Conservation (phyloP, 2,113 vertebrate species). For the Caloenas nicobarica region DNA sequence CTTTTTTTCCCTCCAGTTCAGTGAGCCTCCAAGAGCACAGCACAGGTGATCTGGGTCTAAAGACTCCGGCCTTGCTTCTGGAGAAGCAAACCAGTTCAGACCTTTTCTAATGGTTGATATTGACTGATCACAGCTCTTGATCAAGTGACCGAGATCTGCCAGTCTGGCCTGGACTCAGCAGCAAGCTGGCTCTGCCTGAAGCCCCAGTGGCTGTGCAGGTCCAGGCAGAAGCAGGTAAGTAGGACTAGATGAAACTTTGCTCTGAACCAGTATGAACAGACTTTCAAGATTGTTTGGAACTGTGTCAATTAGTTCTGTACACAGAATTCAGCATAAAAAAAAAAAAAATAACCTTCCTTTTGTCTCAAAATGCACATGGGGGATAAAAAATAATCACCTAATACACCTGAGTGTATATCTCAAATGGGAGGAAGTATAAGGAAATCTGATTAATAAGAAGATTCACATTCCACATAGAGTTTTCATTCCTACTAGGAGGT, state of each 20-base stretch:
- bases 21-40: not conserved
- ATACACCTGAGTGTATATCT: not conserved
- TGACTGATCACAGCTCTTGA: not conserved
- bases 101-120: not conserved
- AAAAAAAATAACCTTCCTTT: not conserved
- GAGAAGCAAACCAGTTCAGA: not conserved
- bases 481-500: not conserved
- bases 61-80: not conserved
- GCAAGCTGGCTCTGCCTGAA: not conserved
- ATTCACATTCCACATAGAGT: not conserved
- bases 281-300: not conserved
- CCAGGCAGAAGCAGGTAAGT: not conserved
- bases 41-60: not conserved
- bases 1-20: not conserved
- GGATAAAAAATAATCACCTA: not conserved
- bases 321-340: too few species aligned
- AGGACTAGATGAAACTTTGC: not conserved
- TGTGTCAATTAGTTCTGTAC: not conserved
- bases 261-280: not conserved
- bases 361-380: not conserved
- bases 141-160: not conserved
- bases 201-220: not conserved
- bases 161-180: not conserved
- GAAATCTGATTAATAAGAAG: not conserved
- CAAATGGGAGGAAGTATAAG: not conserved